Percentiles rank a stretch among this genome's conserved stretches.
phyloP scores from a whole-genome alignment of 1,140 invertebrate species.

The Dreissena rostriformis region DNA sequence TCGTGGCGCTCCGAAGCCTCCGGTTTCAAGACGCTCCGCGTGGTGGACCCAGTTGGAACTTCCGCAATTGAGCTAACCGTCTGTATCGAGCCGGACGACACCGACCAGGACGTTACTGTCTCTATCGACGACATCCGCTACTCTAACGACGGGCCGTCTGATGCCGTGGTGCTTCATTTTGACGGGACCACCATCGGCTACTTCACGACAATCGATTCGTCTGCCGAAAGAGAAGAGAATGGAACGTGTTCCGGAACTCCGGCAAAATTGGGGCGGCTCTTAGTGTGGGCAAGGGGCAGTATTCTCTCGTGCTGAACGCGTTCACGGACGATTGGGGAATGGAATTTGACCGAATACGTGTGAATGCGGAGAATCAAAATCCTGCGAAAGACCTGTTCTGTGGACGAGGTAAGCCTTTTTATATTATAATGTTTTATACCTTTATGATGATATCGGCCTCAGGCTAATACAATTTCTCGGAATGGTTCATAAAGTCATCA shows the following conservation, averaged over 20 bases:
- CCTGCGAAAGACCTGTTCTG: constrained; percentile 24
- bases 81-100: constrained; percentile 16
- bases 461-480: no score
- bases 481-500: no score
- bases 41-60: constrained; percentile 5
- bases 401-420: constrained; percentile 19
- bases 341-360: constrained; percentile 37
- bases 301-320: background rate
- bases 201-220: constrained; percentile 32
- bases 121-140: constrained; percentile 36
- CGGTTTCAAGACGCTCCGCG: constrained; percentile 14
- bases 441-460: no score
- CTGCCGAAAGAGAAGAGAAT: constrained; percentile 38
- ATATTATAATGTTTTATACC: no score
- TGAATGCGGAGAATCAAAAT: constrained; percentile 41
- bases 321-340: constrained; percentile 43
- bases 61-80: constrained; percentile 3
- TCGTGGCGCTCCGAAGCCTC: constrained; percentile 42
- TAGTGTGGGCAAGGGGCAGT: background rate
- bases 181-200: constrained; percentile 25
- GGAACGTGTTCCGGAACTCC: constrained; percentile 39
- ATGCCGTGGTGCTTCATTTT: background rate
- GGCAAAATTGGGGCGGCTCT: constrained; percentile 1
- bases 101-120: constrained; percentile 14
- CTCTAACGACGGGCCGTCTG: constrained; percentile 46